Percentiles rank a stretch among this genome's conserved stretches.
Evolutionary conservation across 2,797 vertebrate species (phyloP).

Genomic region (Gymnothorax javanicus): DNA sequence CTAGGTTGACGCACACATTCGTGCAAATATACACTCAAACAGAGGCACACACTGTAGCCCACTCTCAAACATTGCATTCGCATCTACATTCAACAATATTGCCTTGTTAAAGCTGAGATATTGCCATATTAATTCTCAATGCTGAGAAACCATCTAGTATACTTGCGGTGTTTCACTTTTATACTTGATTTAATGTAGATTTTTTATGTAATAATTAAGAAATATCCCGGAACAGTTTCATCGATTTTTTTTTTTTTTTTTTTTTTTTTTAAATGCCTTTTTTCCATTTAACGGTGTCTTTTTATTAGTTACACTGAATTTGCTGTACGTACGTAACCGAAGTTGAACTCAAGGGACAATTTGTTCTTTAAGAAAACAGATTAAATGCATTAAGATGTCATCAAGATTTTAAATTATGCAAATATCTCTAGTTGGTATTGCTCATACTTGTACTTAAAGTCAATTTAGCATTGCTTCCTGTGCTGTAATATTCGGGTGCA

Average conservation of each 20-base stretch:
- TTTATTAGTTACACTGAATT: constrained; percentile 24
- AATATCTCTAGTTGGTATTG: neutral
- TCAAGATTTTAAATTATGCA: neutral
- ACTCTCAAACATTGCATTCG: neutral
- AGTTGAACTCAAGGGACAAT: constrained; percentile 13
- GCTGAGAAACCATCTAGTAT: constrained; percentile 19
- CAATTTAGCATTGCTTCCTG: neutral
- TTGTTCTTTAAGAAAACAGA: constrained; percentile 20
- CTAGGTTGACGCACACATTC: neutral
- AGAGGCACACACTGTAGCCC: neutral
- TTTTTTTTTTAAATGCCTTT: neutral
- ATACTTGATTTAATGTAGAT: constrained; percentile 8
- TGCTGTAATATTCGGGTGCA: neutral
- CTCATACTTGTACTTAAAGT: neutral
- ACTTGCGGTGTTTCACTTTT: neutral
- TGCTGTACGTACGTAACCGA: constrained; percentile 8
- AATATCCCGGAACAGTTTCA: neutral
- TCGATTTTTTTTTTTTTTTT: no score
- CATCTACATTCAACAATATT: constrained; percentile 46
- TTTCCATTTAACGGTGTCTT: neutral
- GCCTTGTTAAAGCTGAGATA: neutral
- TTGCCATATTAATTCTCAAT: neutral
- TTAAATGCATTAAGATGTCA: constrained; percentile 7
- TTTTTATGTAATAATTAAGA: constrained; percentile 15
- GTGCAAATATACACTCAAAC: neutral